These are phyloP conservation scores for Meganola albula DNA, from an alignment of 2,888 invertebrate species.

Conservation along the genomic window DNA sequence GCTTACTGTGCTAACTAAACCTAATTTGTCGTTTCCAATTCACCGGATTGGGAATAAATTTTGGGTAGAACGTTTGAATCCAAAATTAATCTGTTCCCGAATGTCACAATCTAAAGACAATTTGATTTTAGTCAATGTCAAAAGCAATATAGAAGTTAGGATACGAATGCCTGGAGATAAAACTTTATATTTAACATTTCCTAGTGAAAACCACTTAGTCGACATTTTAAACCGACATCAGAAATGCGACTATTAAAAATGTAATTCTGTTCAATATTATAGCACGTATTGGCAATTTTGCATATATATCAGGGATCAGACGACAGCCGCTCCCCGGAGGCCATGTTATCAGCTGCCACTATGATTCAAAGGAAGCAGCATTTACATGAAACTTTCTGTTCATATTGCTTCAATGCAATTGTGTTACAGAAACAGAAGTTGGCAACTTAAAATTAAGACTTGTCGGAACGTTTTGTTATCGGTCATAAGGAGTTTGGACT, in stretches of 20 bases:
- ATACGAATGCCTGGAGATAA: not conserved
- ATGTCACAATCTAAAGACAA: conserved; percentile 1
- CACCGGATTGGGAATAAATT: conserved; percentile 36
- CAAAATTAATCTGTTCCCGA: conserved; percentile 45
- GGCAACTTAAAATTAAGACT: too few species aligned
- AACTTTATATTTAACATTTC: not conserved
- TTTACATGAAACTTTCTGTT: conserved; percentile 31
- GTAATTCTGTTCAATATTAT: conserved; percentile 34
- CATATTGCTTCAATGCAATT: too few species aligned
- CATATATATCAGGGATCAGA: conserved; percentile 42
- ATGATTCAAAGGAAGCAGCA: conserved; percentile 27
- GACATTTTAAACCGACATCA: not conserved
- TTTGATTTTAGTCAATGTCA: not conserved
- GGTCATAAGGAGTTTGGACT: too few species aligned
- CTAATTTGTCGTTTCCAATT: conserved; percentile 13
- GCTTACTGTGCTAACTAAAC: conserved; percentile 5
- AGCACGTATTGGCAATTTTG: conserved; percentile 48
- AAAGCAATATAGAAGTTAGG: not conserved
- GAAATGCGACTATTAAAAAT: conserved; percentile 34
- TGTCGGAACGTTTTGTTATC: too few species aligned
- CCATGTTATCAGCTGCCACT: conserved; percentile 35
- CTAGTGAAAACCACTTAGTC: not conserved
- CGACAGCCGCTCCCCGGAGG: conserved; percentile 32
- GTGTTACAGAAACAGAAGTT: too few species aligned
- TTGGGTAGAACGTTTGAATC: conserved; percentile 37